Conservation (phyloP, 2,113 vertebrate genomes). For the Bothrops jararaca region DNA sequence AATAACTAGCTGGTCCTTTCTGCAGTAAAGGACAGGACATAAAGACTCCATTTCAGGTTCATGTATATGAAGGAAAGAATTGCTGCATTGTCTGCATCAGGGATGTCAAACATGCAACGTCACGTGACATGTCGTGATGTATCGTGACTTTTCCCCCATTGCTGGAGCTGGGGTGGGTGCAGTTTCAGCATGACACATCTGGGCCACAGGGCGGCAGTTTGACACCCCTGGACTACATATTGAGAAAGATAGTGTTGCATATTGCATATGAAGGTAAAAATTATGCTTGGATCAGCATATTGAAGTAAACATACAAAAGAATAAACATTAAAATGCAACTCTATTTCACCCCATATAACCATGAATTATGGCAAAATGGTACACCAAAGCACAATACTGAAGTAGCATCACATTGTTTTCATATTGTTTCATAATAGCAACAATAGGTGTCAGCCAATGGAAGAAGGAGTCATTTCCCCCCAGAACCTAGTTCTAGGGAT, state of each 20-base stretch:
- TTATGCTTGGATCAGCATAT: not conserved
- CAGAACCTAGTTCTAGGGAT: not conserved
- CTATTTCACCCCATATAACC: not conserved
- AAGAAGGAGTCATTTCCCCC: not conserved
- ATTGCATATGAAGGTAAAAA: not conserved
- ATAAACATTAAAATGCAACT: not conserved
- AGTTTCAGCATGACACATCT: too few species aligned
- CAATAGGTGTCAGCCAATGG: not conserved
- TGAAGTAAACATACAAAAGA: not conserved
- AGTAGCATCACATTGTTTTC: not conserved
- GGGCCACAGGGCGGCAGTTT: too few species aligned
- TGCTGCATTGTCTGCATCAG: not conserved
- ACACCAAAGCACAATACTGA: not conserved
- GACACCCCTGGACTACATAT: not conserved
- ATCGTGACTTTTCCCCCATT: too few species aligned
- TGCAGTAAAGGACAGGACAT: not conserved
- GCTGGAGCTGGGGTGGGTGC: too few species aligned
- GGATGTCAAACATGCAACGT: too few species aligned
- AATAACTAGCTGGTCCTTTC: not conserved
- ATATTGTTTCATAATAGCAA: not conserved
- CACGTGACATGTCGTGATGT: too few species aligned
- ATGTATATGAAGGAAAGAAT: not conserved
- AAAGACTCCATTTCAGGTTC: not conserved
- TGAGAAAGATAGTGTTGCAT: not conserved
- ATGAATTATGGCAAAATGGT: not conserved